A percentile compares a stretch with the other conserved stretches of the same genome.
Conservation (phyloP, 30 jellyfish, hydroid and myxozoan species). For the Aurelia aurita complex sp. Pacific region DNA sequence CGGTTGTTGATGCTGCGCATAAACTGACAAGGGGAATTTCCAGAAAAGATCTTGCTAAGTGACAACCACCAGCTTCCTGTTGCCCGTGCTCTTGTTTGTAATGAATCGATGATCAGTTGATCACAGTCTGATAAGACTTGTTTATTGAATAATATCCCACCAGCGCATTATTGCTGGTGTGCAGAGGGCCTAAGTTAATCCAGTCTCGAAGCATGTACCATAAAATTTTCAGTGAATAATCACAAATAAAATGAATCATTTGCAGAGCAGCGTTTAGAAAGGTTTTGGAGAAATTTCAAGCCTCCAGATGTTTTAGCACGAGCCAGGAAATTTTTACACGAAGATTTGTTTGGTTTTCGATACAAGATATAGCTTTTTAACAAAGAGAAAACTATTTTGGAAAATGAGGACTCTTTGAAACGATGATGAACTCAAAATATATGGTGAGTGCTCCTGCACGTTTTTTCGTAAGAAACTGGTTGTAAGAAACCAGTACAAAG, state of each 20-base stretch:
- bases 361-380: neutral
- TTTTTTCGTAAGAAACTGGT: no score
- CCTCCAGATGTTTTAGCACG: neutral
- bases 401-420: no score
- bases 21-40: no score
- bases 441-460: neutral
- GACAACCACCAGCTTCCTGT: no score
- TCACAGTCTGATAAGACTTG: neutral
- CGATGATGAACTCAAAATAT: constrained; percentile 21
- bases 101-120: constrained; percentile 16
- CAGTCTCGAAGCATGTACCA: constrained; percentile 5
- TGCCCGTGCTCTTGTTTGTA: no score
- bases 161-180: constrained; percentile 10
- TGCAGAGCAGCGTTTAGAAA: no score
- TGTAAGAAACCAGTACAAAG: no score
- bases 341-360: neutral
- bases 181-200: neutral
- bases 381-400: neutral
- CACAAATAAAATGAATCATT: constrained; percentile 3
- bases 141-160: neutral
- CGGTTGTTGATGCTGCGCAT: no score
- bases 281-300: neutral
- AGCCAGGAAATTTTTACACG: neutral
- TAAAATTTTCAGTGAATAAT: constrained; percentile 8
- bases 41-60: no score